Evolutionary conservation across 1,140 invertebrate species (phyloP), one percentile per base, ranked within the genome.

Genomic region (Phymorhynchus buccinoides): DNA sequence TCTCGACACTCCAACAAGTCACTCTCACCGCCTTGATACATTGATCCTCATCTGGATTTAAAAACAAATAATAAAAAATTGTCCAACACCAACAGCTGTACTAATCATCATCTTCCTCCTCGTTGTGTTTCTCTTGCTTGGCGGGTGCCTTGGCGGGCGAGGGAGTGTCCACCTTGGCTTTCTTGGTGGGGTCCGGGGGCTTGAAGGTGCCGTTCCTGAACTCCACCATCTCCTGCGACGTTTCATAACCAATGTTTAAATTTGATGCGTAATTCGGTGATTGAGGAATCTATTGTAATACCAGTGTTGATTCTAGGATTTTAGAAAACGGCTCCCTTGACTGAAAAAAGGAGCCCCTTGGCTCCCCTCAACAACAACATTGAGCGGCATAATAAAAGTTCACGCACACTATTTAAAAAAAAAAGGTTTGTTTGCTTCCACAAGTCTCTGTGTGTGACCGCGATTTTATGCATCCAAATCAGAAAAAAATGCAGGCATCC

Each of bases 171-270:
- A 80, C 39, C 41, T 77, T 82, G n/a, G 84, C 73, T 80, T 90
- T 89, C 71, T 88, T 88, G 44, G 80, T 81, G 87, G 87, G 27
- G 88, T 87, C 9, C 88, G 87, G 35, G 12, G 48, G 80, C 30
- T 79, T 62, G 62, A 75, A 77, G 75, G 88, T 89, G 77, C 88
- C 89, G 71, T 87, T 87, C 41, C 87, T 87, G 84, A 90, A 91
- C n/a, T 52, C 73, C 52, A 62, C 84, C 88, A 90, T 90, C 71
- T 89, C 90, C 90, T 91, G 71, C 18, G 87, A 87, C 89, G 86
- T 4, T 66, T 80, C 9, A 44, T 73, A 73, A 75, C 30, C n/a
- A 18, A 32, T 44, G 27, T 77, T 30, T 77, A 44, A 77, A 6
- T 12, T 37, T 18, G 39, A 41, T 9, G 12, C 7, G 7, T 73